Conservation (phyloP, 2,888 invertebrate genomes). For the Prenolepis imparis region DNA sequence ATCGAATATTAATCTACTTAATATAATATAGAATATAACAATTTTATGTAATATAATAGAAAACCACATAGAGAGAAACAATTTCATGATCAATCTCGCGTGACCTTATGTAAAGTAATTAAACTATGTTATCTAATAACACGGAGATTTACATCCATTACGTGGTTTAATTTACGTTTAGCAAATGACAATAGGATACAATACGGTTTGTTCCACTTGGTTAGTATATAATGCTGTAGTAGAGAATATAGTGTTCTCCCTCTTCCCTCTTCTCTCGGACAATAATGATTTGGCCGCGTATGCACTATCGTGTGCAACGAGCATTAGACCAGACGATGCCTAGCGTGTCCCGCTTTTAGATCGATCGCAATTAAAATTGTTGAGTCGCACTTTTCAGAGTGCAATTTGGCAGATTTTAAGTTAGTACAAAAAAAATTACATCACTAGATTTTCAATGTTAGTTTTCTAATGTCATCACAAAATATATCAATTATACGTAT, state of each 20-base stretch:
- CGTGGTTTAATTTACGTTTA: slow-evolving; percentile 43
- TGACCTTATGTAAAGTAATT: slow-evolving; percentile 21
- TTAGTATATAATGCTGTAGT: slow-evolving; percentile 4
- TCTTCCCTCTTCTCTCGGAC: slow-evolving; percentile 48
- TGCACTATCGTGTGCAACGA: slow-evolving; percentile 57
- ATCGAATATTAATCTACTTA: not conserved
- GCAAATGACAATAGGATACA: slow-evolving; percentile 49
- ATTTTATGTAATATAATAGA: not conserved
- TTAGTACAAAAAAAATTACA: not conserved
- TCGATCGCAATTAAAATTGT: slow-evolving; percentile 83
- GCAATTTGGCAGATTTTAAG: not conserved
- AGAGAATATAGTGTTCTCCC: slow-evolving; percentile 42
- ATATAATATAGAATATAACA: not conserved
- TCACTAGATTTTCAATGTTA: not conserved
- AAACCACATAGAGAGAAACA: not conserved
- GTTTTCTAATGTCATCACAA: not conserved
- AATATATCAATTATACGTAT: too few relatives aligned
- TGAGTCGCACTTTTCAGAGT: slow-evolving; percentile 77
- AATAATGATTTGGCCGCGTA: slow-evolving; percentile 64
- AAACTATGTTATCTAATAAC: slow-evolving; percentile 29
- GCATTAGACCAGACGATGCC: slow-evolving; percentile 63
- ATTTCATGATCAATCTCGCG: slow-evolving; percentile 16
- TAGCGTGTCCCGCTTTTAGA: slow-evolving; percentile 56
- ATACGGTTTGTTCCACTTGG: slow-evolving; percentile 49
- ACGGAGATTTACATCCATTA: slow-evolving; percentile 22